Percentiles rank a stretch among this genome's conserved stretches.
These are phyloP conservation scores for Steinernema khuongi DNA, from an alignment of 1,140 invertebrate genomes.

Conservation along the genomic window DNA sequence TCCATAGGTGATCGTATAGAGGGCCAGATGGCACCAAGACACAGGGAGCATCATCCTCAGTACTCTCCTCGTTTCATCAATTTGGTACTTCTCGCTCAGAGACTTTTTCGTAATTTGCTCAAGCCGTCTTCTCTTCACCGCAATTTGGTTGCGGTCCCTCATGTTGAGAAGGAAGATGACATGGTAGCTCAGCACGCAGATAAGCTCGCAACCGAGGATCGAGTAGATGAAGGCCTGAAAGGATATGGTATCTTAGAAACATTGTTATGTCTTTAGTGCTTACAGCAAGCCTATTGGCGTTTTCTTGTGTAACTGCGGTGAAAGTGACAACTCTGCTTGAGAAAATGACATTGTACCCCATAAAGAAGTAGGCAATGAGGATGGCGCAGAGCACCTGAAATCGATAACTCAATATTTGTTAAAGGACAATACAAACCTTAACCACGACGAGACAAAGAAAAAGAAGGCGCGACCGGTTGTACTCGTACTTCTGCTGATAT, in stretches of 20 bases:
- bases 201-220: background rate
- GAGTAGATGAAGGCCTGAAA: background rate
- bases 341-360: background rate
- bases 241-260: background rate
- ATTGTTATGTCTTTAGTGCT: background rate
- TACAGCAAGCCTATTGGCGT: background rate
- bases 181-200: background rate
- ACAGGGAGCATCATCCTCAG: background rate
- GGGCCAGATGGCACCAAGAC: background rate
- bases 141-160: background rate
- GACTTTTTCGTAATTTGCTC: background rate
- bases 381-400: too few species aligned
- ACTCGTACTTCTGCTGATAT: background rate
- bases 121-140: background rate
- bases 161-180: background rate
- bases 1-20: background rate
- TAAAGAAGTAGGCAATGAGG: background rate
- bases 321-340: background rate
- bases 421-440: too few species aligned
- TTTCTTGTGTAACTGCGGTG: background rate
- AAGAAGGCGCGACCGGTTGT: background rate
- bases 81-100: background rate
- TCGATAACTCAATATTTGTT: too few species aligned
- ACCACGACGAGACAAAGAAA: background rate
- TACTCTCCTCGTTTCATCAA: background rate